phyloP scores from a whole-genome alignment of 2,113 vertebrate genomes.

The Phycodurus eques region DNA sequence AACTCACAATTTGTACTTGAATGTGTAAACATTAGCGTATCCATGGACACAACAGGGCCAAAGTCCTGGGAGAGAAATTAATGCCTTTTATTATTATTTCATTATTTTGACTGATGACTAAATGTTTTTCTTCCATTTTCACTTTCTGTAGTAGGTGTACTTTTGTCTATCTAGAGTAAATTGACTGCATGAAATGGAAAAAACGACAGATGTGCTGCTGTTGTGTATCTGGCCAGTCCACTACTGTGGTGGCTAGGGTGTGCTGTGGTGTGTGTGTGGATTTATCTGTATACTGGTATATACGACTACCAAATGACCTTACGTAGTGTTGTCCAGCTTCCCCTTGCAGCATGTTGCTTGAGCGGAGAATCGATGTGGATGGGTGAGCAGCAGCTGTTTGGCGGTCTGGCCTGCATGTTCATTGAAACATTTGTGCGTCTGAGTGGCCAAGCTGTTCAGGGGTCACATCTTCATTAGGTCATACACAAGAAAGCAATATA shows the following conservation, averaged over 20 bases:
- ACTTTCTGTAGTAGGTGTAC: background rate
- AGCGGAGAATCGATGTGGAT: conserved; percentile 45
- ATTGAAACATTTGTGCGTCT: conserved; percentile 53
- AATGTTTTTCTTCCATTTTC: background rate
- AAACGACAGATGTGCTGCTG: conserved; percentile 4
- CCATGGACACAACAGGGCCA: background rate
- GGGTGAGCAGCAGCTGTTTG: conserved; percentile 70
- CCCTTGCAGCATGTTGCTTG: conserved; percentile 62
- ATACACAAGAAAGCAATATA: conserved; percentile 32
- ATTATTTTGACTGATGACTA: background rate
- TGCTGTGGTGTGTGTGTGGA: background rate
- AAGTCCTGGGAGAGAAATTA: background rate
- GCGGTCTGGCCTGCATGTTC: conserved; percentile 56
- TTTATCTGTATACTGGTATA: conserved; percentile 29
- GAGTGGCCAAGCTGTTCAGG: conserved; percentile 63
- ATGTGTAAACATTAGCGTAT: conserved; percentile 6
- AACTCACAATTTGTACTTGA: conserved; percentile 29
- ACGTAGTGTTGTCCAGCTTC: conserved; percentile 39
- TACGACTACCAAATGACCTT: conserved; percentile 42
- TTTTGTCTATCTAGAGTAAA: conserved; percentile 20
- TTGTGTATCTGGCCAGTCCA: conserved; percentile 1
- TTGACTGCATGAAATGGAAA: conserved; percentile 15
- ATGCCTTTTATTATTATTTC: background rate
- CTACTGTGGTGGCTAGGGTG: background rate
- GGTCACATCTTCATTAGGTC: conserved; percentile 56